Evolutionary conservation across 2,888 invertebrate genomes (phyloP), one percentile per base, ranked within the genome.

Genomic region (Temnothorax ravouxi): DNA sequence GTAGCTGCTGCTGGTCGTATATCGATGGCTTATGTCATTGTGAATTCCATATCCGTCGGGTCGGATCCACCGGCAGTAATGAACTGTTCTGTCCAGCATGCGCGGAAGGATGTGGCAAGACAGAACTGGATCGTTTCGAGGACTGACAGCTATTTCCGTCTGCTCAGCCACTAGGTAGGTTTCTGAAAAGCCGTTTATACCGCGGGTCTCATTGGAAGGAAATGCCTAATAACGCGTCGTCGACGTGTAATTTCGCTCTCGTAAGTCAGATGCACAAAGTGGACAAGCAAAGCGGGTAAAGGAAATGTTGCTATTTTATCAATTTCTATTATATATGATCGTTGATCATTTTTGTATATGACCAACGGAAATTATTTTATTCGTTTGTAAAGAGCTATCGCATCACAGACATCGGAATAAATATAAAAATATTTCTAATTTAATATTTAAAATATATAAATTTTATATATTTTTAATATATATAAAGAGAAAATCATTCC

Each of bases 61-160:
- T 71, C 90, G 93, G 71, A 94, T 86, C 94, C 94, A 94, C 69
- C 93, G 92, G 79, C 94, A 94, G 74, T 93, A 92, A 81, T 92
- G 88, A 84, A 94, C 89, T 38, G 87, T 86, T 34, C 88, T 91
- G 74, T 91, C 85, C 38, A 81, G 86, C 34, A 87, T 83, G 21
- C 79, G 87, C 50, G 91, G 92, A 85, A 93, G 89, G 47, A 91
- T 89, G 52, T 86, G 85, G 83, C 92, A 93, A 50, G 90, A 83
- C 62, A 94, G 87, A 64, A 72, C 85, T 74, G 87, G 76, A 62
- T 82, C 72, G 13, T 69, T 81, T 81, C 72, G 77, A 52, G 71
- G 66, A 75, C 69, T 84, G 38, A 81, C 56, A 41, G 76, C 67
- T 41, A 92, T 82, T 29, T 84, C 83, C 25, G 88, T 85, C 62